Evolutionary conservation across 2,113 vertebrate genomes (phyloP), one percentile per base, ranked within the genome.

Genomic region (Gnathonemus echidnorhynchus): DNA sequence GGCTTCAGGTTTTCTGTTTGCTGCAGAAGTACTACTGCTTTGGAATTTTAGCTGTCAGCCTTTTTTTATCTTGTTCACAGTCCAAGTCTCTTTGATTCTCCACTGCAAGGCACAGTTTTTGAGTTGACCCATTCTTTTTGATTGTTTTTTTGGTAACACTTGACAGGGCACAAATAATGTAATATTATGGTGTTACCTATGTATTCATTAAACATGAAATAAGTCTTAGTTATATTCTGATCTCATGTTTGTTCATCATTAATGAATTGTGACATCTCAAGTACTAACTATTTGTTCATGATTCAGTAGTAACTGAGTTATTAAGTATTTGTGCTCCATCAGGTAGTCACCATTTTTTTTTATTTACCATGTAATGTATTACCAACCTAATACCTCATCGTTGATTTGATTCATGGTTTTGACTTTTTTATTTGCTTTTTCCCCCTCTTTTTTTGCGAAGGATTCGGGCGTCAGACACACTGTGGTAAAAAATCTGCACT

Each of bases 401-500:
- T 96, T 96, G 94, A 95, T 96, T 96, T 97, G 91, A 77, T 86
- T 93, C n/a, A 66, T 66, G 9, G 17, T 77, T 77, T 77, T 77
- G 15, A 42, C 74, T 80, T 42, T 92, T 95, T 94, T 94, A 95
- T 95, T 96, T 96, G 95, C 97, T 96, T 97, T 19, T 97, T 97
- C 97, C 95, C 97, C 95, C 96, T 87, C 96, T 96, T 96, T 97
- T 95, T 97, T 95, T 96, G 93, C 95, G 97, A 98, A 99, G 98
- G 97, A 97, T 97, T 97, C 97, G 97, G 97, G 97, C 96, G 96
- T 96, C 97, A 97, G 97, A 98, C 96, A 96, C 96, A 96, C 96
- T 97, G 96, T 98, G 97, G 96, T 98, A 97, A 99, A 99, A 97
- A 99, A 97, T 97, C 98, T 99, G 95, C 98, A 98, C 96, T 99